A percentile compares a stretch with the other conserved stretches of the same genome.
phyloP scores from a whole-genome alignment of 2,888 invertebrate genomes.

The Drosophila nigricruria region DNA sequence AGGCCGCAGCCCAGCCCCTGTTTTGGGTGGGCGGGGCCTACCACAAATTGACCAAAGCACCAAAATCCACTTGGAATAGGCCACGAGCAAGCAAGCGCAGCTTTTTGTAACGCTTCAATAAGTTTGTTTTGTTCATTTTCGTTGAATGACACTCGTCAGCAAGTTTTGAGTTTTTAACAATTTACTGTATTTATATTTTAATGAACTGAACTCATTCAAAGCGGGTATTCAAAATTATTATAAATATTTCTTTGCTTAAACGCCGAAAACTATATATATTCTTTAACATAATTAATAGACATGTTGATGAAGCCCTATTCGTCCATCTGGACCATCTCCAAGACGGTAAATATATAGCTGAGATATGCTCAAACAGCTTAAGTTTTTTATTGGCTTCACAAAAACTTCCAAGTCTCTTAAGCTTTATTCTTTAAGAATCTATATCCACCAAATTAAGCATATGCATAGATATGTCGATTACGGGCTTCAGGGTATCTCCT shows the following conservation, averaged over 20 bases:
- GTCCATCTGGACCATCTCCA: too few relatives aligned
- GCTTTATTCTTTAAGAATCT: too few relatives aligned
- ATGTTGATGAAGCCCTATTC: too few relatives aligned
- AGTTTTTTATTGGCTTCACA: too few relatives aligned
- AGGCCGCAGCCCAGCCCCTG: neutral
- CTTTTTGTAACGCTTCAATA: conserved; percentile 35
- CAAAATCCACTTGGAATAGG: conserved; percentile 8
- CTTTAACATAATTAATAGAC: too few relatives aligned
- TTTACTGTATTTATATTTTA: neutral
- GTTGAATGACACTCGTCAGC: conserved; percentile 3
- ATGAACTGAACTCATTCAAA: too few relatives aligned
- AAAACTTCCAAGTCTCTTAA: too few relatives aligned
- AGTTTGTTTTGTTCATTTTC: conserved; percentile 15
- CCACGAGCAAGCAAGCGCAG: neutral
- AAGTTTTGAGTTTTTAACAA: neutral
- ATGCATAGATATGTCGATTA: neutral
- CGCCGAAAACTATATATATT: too few relatives aligned
- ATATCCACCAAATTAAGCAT: neutral
- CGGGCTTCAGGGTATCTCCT: neutral
- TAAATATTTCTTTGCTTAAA: too few relatives aligned
- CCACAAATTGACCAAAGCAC: conserved; percentile 3
- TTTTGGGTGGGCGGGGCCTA: neutral
- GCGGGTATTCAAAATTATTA: too few relatives aligned
- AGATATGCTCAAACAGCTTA: too few relatives aligned
- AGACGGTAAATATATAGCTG: too few relatives aligned